phyloP scores from a whole-genome alignment of 2,888 invertebrate species.

The Cryptocheilus praepositus region DNA sequence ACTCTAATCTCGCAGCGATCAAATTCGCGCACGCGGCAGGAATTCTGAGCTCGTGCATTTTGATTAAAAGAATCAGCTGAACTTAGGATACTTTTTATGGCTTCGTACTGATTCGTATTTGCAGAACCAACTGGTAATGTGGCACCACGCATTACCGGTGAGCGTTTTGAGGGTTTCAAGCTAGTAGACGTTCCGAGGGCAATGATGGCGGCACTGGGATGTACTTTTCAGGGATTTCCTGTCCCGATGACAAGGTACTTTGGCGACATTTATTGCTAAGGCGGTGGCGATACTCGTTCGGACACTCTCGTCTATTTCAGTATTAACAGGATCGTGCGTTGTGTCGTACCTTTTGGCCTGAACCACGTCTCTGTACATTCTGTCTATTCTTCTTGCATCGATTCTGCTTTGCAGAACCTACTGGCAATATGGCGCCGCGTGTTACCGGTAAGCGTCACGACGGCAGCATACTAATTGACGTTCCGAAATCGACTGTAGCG shows the following conservation, averaged over 20 bases:
- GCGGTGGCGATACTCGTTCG: too few species aligned
- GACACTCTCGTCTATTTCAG: too few species aligned
- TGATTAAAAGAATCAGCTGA: too few species aligned
- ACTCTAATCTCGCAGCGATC: too few species aligned
- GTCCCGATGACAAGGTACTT: conserved; percentile 81
- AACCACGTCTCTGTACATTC: too few species aligned
- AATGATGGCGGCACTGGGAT: conserved; percentile 79
- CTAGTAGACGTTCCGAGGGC: conserved; percentile 77
- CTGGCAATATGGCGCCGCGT: conserved; percentile 80
- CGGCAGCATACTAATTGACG: conserved; percentile 80
- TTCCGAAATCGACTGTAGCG: conserved; percentile 76
- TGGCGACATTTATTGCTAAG: too few species aligned
- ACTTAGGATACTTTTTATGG: too few species aligned
- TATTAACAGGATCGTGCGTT: conserved; percentile 26
- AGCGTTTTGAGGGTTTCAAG: conserved; percentile 81
- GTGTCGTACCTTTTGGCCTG: too few species aligned
- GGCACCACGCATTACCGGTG: conserved; percentile 79
- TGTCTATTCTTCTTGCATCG: too few species aligned
- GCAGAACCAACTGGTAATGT: conserved; percentile 81
- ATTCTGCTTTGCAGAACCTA: conserved; percentile 76
- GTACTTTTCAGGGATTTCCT: conserved; percentile 82
- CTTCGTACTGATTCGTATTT: conserved; percentile 40
- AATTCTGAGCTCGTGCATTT: too few species aligned
- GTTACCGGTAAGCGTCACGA: conserved; percentile 80
- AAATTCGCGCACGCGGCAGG: too few species aligned